phyloP scores from a whole-genome alignment of 2,888 invertebrate species.

The Pammene fasciana region DNA sequence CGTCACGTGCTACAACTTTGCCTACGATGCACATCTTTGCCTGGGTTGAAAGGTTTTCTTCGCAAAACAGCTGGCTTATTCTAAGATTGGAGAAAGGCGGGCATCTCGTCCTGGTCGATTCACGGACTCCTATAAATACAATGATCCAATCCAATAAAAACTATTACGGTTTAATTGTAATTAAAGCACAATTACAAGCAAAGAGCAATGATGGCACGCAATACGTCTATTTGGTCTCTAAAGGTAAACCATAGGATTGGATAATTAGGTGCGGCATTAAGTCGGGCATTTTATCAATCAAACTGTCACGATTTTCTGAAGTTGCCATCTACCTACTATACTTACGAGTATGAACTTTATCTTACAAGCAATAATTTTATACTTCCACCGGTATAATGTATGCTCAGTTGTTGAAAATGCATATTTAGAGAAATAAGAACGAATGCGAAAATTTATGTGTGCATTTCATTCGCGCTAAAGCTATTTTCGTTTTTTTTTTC shows the following conservation, averaged over 20 bases:
- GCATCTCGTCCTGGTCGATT: neutral
- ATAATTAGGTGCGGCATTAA: slow-evolving; percentile 3
- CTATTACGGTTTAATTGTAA: slow-evolving; percentile 12
- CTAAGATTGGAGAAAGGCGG: too few relatives aligned
- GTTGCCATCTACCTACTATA: neutral
- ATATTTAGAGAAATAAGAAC: too few relatives aligned
- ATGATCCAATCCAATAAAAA: slow-evolving; percentile 10
- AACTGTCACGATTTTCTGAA: neutral
- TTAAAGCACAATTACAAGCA: neutral
- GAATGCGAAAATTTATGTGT: too few relatives aligned
- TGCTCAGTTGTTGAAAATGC: too few relatives aligned
- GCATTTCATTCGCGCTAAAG: too few relatives aligned
- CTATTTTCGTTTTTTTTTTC: too few relatives aligned
- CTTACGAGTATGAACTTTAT: neutral
- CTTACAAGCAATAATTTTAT: neutral
- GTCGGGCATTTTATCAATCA: neutral
- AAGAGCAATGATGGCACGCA: neutral
- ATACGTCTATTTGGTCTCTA: neutral
- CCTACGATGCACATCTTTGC: too few relatives aligned
- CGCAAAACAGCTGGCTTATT: too few relatives aligned
- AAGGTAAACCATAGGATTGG: neutral
- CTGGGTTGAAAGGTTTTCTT: too few relatives aligned
- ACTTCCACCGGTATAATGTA: too few relatives aligned
- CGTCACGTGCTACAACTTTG: too few relatives aligned
- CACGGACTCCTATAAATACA: slow-evolving; percentile 8